phyloP scores from a whole-genome alignment of 2,797 vertebrate species.

The Oryzias sinensis region DNA sequence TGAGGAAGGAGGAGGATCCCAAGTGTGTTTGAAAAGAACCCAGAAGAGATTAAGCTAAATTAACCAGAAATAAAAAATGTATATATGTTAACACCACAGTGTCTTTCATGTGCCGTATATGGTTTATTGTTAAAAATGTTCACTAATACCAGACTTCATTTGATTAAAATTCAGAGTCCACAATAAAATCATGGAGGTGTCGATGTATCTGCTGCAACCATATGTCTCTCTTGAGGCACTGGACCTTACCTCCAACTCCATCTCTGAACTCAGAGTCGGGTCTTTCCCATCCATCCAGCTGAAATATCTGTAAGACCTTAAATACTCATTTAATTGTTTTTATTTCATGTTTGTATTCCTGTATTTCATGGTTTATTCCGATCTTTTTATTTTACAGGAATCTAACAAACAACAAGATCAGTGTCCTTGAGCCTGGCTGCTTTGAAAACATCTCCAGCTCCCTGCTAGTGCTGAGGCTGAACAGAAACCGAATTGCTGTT shows the following conservation, averaged over 20 bases:
- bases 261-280: conserved; percentile 88
- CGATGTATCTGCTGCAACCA: conserved; percentile 83
- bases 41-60: too few species aligned
- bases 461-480: conserved; percentile 91
- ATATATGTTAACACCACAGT: too few species aligned
- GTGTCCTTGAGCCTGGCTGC: conserved; percentile 88
- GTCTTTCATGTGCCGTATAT: too few species aligned
- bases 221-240: conserved; percentile 88
- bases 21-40: too few species aligned
- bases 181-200: conserved; percentile 88
- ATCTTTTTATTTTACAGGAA: conserved; percentile 76
- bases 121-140: not conserved
- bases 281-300: conserved; percentile 92
- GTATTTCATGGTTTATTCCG: conserved; percentile 25
- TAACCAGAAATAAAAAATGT: too few species aligned
- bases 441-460: conserved; percentile 95
- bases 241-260: conserved; percentile 92
- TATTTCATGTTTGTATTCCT: not conserved
- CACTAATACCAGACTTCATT: conserved; percentile 8
- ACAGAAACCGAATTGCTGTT: conserved; percentile 87
- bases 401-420: conserved; percentile 96
- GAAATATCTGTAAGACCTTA: conserved; percentile 88
- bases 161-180: conserved; percentile 80
- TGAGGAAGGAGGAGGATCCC: too few species aligned
- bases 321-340: not conserved